Evolutionary conservation across 1,140 invertebrate genomes (phyloP).

Genomic region (Chironomus striatipennis): DNA sequence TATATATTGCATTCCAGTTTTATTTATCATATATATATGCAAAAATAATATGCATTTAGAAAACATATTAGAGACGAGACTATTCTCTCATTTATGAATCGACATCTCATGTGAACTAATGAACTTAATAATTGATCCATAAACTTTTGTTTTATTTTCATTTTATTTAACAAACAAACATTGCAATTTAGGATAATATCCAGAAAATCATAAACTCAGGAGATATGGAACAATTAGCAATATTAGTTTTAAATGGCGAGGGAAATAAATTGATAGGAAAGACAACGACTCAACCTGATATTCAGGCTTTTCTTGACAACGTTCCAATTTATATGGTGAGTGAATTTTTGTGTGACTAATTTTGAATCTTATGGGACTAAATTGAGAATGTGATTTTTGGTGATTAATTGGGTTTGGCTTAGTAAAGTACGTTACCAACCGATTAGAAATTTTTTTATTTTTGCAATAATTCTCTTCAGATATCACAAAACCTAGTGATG

Average conservation of each 20-base stretch:
- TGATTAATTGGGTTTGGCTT: background rate
- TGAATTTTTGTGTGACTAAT: constrained; percentile 23
- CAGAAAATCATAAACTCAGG: constrained; percentile 57
- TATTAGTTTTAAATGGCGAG: constrained; percentile 76
- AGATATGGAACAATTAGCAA: constrained; percentile 83
- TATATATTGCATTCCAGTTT: too few relatives aligned
- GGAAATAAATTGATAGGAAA: constrained; percentile 66
- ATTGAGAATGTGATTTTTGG: background rate
- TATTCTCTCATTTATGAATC: background rate
- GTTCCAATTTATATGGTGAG: constrained; percentile 83
- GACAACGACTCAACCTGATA: constrained; percentile 64
- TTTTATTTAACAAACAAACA: background rate
- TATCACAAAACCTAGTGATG: too few relatives aligned
- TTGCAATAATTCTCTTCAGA: too few relatives aligned
- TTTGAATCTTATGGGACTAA: background rate
- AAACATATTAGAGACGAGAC: constrained; percentile 22
- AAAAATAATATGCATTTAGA: constrained; percentile 27
- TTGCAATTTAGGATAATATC: constrained; percentile 42
- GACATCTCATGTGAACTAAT: too few relatives aligned
- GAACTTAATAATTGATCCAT: background rate
- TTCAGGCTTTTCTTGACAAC: constrained; percentile 82
- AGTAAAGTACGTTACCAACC: too few relatives aligned
- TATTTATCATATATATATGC: constrained; percentile 20
- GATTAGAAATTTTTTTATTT: too few relatives aligned
- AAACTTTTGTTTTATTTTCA: background rate